Base-by-base conservation (phyloP, 2,888 invertebrate genomes). In the Agrochola lychnidis region DNA sequence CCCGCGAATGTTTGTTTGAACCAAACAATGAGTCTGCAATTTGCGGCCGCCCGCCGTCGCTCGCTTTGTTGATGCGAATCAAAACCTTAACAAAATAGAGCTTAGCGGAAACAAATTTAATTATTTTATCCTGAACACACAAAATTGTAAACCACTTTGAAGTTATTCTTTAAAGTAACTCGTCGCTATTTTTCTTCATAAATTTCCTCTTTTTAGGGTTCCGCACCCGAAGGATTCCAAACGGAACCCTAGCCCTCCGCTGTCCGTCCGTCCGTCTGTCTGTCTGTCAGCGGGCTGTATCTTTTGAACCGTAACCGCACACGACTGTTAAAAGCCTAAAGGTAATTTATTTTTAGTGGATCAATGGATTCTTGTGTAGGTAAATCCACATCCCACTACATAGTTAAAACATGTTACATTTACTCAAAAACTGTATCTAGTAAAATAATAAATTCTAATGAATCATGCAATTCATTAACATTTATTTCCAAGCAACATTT, bases 21-120 rank as follows among this genome's bases (percentile, higher is more conserved):
- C 90, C 93, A 95, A 95, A 96, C 95, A 96, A 95, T 96, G 95
- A 95, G 94, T 92, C 93, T 92, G 95, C 96, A 95, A 96, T 95
- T 96, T 96, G 96, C 93, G 94, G 93, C 91, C 92, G 90, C 91
- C 93, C 92, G 90, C 91, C 93, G 93, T 91, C 93, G 92, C 91
- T 91, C 91, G 93, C 93, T 94, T 93, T 94, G 94, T 94, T 94
- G 93, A 94, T 93, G 93, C 90, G 93, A 94, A 95, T 94, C 94
- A 94, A 93, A 95, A 94, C 93, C 93, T 93, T 92, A 92, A 93
- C 94, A 94, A 94, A 94, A 94, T 93, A 92, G 87, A 89, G 90
- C 90, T 90, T 89, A 91, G 90, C 89, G 87, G 86, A 89, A 90
- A 91, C 91, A 89, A 90, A 91, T 91, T 91, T 92, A 92, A 93